A percentile compares a stretch with the other conserved stretches of the same genome.
Evolutionary conservation across 2,113 vertebrate genomes (phyloP).

Genomic region (Hiodon alosoides): DNA sequence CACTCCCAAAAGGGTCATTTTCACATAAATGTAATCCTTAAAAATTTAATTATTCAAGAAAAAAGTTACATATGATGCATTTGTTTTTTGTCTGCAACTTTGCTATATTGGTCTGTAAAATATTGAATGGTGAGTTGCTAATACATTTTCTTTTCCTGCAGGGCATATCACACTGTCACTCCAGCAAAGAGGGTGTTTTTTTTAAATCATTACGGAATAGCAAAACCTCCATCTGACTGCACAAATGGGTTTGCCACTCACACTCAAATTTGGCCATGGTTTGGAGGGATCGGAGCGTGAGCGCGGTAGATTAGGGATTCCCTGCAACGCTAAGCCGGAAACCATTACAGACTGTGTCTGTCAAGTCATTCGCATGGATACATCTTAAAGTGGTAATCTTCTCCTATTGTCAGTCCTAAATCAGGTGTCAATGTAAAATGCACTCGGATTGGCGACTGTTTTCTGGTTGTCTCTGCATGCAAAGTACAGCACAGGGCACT

Average conservation of each 20-base stretch:
- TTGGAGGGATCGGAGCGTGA: neutral
- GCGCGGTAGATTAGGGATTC: too few relatives aligned
- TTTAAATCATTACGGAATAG: slow-evolving; percentile 8
- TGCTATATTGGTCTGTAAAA: slow-evolving; percentile 32
- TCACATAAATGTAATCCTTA: neutral
- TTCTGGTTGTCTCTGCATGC: too few relatives aligned
- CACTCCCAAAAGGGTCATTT: too few relatives aligned
- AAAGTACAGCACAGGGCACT: too few relatives aligned
- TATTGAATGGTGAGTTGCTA: slow-evolving; percentile 24
- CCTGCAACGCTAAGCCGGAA: neutral
- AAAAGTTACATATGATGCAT: neutral
- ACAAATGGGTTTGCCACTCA: neutral
- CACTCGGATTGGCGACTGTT: too few relatives aligned
- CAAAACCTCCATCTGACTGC: neutral
- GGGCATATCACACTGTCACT: slow-evolving; percentile 32
- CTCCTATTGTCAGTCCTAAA: neutral
- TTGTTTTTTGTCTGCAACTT: neutral
- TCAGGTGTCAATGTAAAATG: neutral
- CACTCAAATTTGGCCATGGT: neutral
- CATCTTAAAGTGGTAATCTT: neutral
- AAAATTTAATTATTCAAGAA: neutral
- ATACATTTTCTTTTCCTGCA: slow-evolving; percentile 37
- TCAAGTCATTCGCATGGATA: neutral
- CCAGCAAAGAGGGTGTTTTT: slow-evolving; percentile 25
- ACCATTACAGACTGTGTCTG: neutral